phyloP scores from a whole-genome alignment of 2,797 vertebrate species.

The Phataginus tetradactyla region DNA sequence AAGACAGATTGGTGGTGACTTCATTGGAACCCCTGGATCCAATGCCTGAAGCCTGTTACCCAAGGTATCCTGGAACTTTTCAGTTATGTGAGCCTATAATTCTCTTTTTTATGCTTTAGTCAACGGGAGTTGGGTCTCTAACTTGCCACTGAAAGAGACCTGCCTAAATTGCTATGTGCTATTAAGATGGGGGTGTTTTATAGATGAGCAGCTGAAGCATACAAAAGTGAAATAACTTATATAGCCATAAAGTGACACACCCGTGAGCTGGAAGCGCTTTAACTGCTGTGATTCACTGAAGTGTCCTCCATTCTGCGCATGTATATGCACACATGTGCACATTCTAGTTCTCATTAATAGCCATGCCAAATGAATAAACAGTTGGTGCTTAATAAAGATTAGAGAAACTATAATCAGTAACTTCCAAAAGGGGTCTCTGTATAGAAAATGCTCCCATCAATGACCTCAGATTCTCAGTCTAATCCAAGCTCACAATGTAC shows the following conservation, averaged over 20 bases:
- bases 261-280: neutral
- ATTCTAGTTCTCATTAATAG: neutral
- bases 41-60: neutral
- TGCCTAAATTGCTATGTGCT: neutral
- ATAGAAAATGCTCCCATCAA: neutral
- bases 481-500: neutral
- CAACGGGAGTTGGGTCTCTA: neutral
- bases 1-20: neutral
- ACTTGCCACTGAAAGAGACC: neutral
- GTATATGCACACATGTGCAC: neutral
- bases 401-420: neutral
- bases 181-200: neutral
- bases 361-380: neutral
- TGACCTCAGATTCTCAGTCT: neutral
- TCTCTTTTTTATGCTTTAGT: neutral
- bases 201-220: neutral
- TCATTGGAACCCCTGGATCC: neutral
- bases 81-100: neutral
- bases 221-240: neutral
- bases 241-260: neutral
- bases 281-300: neutral
- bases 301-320: neutral
- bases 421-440: neutral
- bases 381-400: neutral
- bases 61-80: neutral